Evolutionary conservation across 2,113 vertebrate genomes (phyloP), one percentile per base, ranked within the genome.

Genomic region (Oceanites oceanicus): DNA sequence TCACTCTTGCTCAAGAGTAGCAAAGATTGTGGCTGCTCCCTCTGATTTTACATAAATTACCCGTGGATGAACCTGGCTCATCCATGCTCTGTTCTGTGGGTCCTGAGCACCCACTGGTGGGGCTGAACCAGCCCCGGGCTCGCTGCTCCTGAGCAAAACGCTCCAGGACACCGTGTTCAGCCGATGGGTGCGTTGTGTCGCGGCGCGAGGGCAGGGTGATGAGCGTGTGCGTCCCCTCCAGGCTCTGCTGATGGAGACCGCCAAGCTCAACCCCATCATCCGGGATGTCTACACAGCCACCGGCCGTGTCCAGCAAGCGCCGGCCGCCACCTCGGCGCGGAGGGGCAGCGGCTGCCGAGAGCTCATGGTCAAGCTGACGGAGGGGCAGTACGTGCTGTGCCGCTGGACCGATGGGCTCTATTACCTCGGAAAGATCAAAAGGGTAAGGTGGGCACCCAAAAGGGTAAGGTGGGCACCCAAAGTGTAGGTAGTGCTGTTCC

Each of bases 341-440:
- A 96, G 92, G 47, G 97, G 97, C 68, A 87, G 96, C 38, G 52
- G 95, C 85, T 97, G 97, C 80, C 96, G 96, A 22, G 98, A 99
- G 27, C 97, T 98, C 94, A 98, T 98, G 98, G 97, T 97, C 50
- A 98, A 98, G 84, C 98, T 99, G 96, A 98, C 89, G 0, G 99
- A 99, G 85, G 99, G 99, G 38, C 99, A 99, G 97, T 99, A 99
- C 8, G 99, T 99, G 88, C 98, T 99, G 85, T 99, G 99, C 95
- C 98, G 99, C 87, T 99, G 99, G 99, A 99, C 99, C 1, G 99
- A 99, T 11, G 99, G 99, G 12, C 98, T 99, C 50, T 99, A 99
- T 92, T 99, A 99, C 97, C 98, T 99, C 4, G 99, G 99, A 44
- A 99, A 99, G 98, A 99, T 99, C 85, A 99, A 99, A 94, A 98